Base-by-base conservation (phyloP, 2,113 vertebrate species). In the Hyaena hyaena region DNA sequence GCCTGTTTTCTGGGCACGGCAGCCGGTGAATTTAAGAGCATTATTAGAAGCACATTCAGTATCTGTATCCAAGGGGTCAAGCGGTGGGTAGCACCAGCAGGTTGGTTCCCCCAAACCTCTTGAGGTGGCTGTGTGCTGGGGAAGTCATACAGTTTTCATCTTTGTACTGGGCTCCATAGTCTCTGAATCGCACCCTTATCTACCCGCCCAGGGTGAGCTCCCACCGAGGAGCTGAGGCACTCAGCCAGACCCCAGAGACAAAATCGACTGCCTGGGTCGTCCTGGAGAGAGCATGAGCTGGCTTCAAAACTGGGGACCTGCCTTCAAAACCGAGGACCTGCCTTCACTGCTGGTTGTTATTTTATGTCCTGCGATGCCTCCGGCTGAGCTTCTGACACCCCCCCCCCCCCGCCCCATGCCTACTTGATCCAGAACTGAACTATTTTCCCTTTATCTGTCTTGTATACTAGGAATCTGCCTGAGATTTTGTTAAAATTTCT, bases 381-480 rank as follows among this genome's bases (percentile, higher is more conserved):
- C 68, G 68, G n/a, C 35, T 87, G 63, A 23, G 16, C 19, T 17
- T 53, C 39, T 61, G 11, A 1, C 53, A 10, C 53, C 53, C 3
- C 53, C 0, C 53, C 14, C 1, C n/a, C 5, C 16, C 14, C 1
- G 31, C 5, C 16, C 10, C 39, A 21, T 2, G 12, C 0, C 15
- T 48, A 45, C 21, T 43, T 10, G 55, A 81, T 63, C 17, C 10
- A 48, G 39, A 92, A 39, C 10, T 81, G 23, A 92, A 39, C 10
- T 81, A 17, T 48, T 77, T 80, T 84, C 45, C 31, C 68, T 69
- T 48, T n/a, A 65, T 81, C 58, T 92, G 50, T 35, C 79, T 66
- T 88, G 8, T 16, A 39, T 7, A 39, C 10, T 5, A 68, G 9
- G 17, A 81, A 61, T 88, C 35, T 63, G 5, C 31, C n/a, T 28